Evolutionary conservation across 1,140 invertebrate genomes (phyloP).

Genomic region (Acyrthosiphon pisum): DNA sequence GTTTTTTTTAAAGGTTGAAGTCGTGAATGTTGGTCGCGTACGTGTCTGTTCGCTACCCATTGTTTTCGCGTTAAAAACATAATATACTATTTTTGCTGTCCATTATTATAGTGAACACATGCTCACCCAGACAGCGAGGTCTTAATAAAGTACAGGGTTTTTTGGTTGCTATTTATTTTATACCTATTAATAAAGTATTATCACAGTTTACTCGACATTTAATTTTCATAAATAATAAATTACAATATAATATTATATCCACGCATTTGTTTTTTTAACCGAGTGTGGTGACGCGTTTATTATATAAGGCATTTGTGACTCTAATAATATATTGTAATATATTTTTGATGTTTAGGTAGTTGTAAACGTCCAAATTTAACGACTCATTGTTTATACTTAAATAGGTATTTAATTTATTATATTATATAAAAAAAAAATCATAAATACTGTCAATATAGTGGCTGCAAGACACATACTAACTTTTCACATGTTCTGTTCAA

Average conservation of each 20-base stretch:
- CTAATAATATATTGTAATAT: not conserved
- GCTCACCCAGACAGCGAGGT: not conserved
- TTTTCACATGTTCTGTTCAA: not conserved
- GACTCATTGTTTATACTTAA: not conserved
- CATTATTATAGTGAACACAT: not conserved
- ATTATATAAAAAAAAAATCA: not conserved
- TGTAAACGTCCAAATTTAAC: not conserved
- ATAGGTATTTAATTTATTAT: not conserved
- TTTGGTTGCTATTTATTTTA: not conserved
- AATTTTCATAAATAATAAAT: not conserved
- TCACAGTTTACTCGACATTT: not conserved
- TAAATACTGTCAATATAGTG: not conserved
- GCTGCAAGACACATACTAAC: not conserved
- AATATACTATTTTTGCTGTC: not conserved
- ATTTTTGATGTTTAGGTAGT: not conserved
- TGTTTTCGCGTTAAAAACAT: slow-evolving; percentile 7
- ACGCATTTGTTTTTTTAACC: not conserved
- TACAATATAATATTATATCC: not conserved
- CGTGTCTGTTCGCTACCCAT: not conserved
- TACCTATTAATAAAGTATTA: not conserved
- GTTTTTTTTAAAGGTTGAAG: not conserved
- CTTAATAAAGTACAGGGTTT: not conserved
- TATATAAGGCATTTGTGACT: not conserved
- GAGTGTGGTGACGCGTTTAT: not conserved
- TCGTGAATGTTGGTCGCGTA: not conserved